A percentile compares a stretch with the other conserved stretches of the same genome.
Conservation (phyloP, 2,797 vertebrate genomes). For the Halcyon smyrnensis region DNA sequence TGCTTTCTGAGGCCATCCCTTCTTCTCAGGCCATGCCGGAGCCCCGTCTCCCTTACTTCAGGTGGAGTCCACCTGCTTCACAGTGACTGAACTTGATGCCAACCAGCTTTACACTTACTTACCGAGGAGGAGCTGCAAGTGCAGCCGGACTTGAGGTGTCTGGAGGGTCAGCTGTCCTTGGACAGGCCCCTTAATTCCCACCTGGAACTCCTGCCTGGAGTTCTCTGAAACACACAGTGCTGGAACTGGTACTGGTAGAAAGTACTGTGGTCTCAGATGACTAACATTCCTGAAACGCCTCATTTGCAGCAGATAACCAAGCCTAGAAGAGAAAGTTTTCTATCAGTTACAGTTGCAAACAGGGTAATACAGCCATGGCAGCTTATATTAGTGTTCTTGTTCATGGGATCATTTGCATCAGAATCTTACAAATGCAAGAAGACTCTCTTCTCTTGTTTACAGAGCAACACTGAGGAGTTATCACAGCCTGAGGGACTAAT, state of each 20-base stretch:
- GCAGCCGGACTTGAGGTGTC: background rate
- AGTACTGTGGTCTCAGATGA: constrained; percentile 31
- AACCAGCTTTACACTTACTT: background rate
- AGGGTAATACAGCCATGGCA: background rate
- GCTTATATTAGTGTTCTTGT: constrained; percentile 47
- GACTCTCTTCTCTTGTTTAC: constrained; percentile 71
- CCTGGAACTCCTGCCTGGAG: background rate
- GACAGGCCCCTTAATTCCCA: background rate
- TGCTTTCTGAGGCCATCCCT: background rate
- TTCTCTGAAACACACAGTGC: background rate
- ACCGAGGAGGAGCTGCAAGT: background rate
- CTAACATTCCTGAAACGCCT: constrained; percentile 39
- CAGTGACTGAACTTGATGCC: background rate
- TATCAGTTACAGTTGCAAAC: constrained; percentile 56
- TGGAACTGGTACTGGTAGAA: constrained; percentile 52
- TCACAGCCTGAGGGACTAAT: constrained; percentile 71
- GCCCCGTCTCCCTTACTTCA: background rate
- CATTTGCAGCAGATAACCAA: constrained; percentile 32
- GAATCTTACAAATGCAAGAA: constrained; percentile 56
- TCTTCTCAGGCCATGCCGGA: background rate
- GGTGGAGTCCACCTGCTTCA: background rate
- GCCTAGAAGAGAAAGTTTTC: constrained; percentile 57
- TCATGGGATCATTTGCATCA: constrained; percentile 66
- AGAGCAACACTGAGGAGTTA: constrained; percentile 72
- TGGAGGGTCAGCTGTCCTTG: background rate